phyloP scores from a whole-genome alignment of 2,113 vertebrate species.

The Pollimyrus isidori region DNA sequence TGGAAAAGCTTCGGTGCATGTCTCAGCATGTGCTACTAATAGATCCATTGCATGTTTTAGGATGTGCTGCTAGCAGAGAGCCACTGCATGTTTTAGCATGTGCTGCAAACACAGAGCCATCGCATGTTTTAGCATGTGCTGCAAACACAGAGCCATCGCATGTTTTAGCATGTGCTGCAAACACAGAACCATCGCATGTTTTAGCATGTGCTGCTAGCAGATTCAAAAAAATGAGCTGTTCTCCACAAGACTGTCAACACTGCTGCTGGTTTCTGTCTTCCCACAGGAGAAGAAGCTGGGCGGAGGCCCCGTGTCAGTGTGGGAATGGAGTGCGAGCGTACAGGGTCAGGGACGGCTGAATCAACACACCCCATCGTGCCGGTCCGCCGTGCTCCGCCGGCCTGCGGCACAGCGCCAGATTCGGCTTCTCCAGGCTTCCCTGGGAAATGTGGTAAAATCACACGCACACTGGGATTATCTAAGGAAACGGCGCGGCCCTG shows the following conservation, averaged over 20 bases:
- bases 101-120: background rate
- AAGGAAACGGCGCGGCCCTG: background rate
- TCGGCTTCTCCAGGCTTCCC: background rate
- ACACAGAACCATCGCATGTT: background rate
- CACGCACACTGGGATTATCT: background rate
- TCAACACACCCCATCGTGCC: background rate
- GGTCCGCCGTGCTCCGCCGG: background rate
- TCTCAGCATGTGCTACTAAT: background rate
- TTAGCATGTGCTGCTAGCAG: background rate
- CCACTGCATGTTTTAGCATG: background rate
- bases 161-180: background rate
- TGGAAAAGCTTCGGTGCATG: background rate
- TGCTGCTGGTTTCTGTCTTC: constrained; percentile 11
- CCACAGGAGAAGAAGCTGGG: background rate
- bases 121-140: background rate
- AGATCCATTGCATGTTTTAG: background rate
- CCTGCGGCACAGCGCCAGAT: background rate
- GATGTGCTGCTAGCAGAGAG: background rate
- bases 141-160: background rate
- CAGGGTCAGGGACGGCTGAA: background rate
- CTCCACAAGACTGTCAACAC: constrained; percentile 7
- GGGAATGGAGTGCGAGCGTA: background rate
- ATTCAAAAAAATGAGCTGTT: background rate
- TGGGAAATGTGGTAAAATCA: background rate
- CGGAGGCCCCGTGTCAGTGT: constrained; percentile 12